phyloP scores from a whole-genome alignment of 2,888 invertebrate genomes.

The Cactoblastis cactorum region DNA sequence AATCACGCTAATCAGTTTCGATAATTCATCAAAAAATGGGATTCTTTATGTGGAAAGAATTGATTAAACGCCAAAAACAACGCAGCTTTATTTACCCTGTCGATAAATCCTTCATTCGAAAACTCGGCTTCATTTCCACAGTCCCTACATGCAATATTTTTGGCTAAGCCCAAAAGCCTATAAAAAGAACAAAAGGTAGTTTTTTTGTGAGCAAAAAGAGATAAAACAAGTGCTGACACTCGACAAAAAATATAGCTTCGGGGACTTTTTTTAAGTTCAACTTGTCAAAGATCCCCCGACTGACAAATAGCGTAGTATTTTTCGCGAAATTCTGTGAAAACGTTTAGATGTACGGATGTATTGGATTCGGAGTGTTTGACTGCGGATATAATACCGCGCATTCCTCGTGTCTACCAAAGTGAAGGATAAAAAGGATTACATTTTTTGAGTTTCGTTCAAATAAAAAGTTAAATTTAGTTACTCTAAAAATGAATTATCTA shows the following conservation, averaged over 20 bases:
- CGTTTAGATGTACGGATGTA: not conserved
- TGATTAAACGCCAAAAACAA: not conserved
- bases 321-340: not conserved
- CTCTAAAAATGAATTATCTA: too few species aligned
- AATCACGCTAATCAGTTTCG: too few species aligned
- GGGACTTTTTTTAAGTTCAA: conserved; percentile 5
- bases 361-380: not conserved
- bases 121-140: not conserved
- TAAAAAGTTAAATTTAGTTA: too few species aligned
- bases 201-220: conserved; percentile 4
- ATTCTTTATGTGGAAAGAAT: not conserved
- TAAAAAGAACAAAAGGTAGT: not conserved
- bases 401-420: too few species aligned
- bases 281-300: conserved; percentile 4
- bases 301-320: conserved; percentile 4
- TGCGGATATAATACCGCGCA: not conserved
- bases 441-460: too few species aligned
- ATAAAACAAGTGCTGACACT: conserved; percentile 6
- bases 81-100: not conserved
- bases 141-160: conserved; percentile 7
- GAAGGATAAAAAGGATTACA: too few species aligned
- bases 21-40: too few species aligned
- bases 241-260: conserved; percentile 3
- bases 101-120: not conserved
- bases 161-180: not conserved